phyloP scores from a whole-genome alignment of 2,113 vertebrate species.

The Anas platyrhynchos region DNA sequence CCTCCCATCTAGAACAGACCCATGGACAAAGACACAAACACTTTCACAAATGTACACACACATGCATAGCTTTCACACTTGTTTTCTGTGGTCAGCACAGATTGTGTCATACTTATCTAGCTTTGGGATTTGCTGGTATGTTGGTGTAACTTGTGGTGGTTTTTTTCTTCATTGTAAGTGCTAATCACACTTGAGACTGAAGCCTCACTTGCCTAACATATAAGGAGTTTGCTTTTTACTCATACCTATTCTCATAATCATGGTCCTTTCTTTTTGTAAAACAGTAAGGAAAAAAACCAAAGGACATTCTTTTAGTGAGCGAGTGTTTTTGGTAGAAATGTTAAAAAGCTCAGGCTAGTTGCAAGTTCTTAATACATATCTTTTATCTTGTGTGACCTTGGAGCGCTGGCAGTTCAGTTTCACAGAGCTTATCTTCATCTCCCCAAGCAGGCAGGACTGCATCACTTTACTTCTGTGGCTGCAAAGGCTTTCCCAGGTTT shows the following conservation, averaged over 20 bases:
- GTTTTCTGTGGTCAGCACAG: not conserved
- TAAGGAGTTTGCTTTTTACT: not conserved
- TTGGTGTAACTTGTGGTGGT: not conserved
- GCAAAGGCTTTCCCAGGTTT: not conserved
- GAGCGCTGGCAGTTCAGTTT: not conserved
- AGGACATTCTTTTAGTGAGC: not conserved
- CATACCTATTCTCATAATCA: not conserved
- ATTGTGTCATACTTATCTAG: not conserved
- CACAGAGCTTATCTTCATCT: not conserved
- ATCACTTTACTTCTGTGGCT: not conserved
- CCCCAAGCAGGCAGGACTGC: not conserved
- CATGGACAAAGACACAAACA: not conserved
- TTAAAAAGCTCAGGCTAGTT: not conserved
- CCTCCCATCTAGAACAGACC: not conserved
- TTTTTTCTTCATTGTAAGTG: not conserved
- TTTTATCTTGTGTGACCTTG: not conserved
- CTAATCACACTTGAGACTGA: not conserved
- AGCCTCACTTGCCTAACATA: not conserved
- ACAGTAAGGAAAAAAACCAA: no score
- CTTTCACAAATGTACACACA: not conserved
- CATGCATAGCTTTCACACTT: not conserved
- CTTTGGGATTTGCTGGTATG: not conserved
- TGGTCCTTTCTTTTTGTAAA: not conserved
- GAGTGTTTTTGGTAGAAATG: not conserved
- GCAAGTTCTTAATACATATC: not conserved